A percentile compares a stretch with the other conserved stretches of the same genome.
phyloP scores from a whole-genome alignment of 1,140 invertebrate species.

The Bilobella aurantiaca region DNA sequence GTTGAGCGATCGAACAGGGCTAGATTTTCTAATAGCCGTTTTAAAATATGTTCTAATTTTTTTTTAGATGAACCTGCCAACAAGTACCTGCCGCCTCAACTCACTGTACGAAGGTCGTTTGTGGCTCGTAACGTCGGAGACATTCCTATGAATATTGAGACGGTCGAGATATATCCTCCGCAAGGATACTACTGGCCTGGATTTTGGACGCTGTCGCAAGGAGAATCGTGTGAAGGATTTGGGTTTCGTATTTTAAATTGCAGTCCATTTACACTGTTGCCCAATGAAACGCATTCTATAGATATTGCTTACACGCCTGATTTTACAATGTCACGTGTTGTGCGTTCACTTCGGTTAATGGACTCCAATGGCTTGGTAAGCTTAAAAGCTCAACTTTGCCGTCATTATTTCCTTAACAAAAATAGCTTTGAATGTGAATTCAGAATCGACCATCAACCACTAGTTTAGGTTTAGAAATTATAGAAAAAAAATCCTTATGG shows the following conservation, averaged over 20 bases:
- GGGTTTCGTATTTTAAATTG: conserved; percentile 80
- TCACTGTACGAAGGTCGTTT: conserved; percentile 73
- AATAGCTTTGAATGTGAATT: too few relatives aligned
- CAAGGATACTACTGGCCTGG: conserved; percentile 30
- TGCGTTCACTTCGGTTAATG: conserved; percentile 45
- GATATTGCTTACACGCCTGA: conserved; percentile 88
- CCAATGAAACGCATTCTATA: conserved; percentile 72
- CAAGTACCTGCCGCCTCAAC: conserved; percentile 50
- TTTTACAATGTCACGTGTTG: conserved; percentile 71
- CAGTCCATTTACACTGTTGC: conserved; percentile 61
- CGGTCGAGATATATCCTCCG: conserved; percentile 29
- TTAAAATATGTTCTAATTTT: background rate
- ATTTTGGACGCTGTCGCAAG: conserved; percentile 57
- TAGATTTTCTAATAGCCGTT: too few relatives aligned
- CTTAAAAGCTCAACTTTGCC: too few relatives aligned
- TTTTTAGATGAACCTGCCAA: conserved; percentile 44
- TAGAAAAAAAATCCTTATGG: background rate
- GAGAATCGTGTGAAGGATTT: conserved; percentile 66
- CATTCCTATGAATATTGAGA: conserved; percentile 53
- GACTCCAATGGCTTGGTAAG: conserved; percentile 27
- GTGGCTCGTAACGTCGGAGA: conserved; percentile 79
- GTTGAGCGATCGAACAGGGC: too few relatives aligned
- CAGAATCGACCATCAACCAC: too few relatives aligned
- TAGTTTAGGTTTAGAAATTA: too few relatives aligned
- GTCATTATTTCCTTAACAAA: too few relatives aligned